phyloP scores from a whole-genome alignment of 2,797 vertebrate genomes.

The Protosalanx chinensis region DNA sequence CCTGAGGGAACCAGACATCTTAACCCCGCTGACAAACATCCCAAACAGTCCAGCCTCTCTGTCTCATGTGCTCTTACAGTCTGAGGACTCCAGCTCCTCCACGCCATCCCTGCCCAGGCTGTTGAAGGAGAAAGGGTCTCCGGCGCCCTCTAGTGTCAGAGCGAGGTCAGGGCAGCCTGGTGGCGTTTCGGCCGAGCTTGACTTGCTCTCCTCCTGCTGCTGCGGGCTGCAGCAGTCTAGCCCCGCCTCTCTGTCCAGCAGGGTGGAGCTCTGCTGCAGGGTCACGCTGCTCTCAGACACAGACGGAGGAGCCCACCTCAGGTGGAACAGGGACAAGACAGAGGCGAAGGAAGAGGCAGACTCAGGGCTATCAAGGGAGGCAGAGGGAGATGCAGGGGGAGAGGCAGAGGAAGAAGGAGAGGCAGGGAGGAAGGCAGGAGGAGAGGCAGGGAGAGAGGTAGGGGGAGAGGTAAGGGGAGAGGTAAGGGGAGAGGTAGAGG shows the following conservation, averaged over 20 bases:
- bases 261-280: conserved; percentile 48
- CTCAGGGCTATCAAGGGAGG: conserved; percentile 25
- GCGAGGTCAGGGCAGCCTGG: conserved; percentile 23
- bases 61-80: conserved; percentile 25
- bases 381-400: conserved; percentile 24
- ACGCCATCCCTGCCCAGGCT: conserved; percentile 24
- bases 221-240: too few relatives aligned
- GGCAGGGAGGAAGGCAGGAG: too few relatives aligned
- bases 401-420: not conserved
- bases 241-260: conserved; percentile 32
- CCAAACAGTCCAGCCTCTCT: not conserved
- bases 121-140: conserved; percentile 25
- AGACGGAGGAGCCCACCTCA: conserved; percentile 14
- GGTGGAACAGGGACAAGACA: conserved; percentile 35
- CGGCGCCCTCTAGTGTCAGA: conserved; percentile 48
- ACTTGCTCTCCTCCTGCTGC: conserved; percentile 14
- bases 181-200: conserved; percentile 5
- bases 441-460: too few relatives aligned
- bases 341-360: conserved; percentile 35
- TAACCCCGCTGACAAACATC: not conserved
- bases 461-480: too few relatives aligned
- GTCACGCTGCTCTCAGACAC: conserved; percentile 37
- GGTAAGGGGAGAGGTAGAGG: too few relatives aligned
- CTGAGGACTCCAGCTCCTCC: conserved; percentile 17
- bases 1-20: not conserved